Base-by-base conservation (phyloP, 2,113 vertebrate species). In the Sinocyclocheilus grahami region DNA sequence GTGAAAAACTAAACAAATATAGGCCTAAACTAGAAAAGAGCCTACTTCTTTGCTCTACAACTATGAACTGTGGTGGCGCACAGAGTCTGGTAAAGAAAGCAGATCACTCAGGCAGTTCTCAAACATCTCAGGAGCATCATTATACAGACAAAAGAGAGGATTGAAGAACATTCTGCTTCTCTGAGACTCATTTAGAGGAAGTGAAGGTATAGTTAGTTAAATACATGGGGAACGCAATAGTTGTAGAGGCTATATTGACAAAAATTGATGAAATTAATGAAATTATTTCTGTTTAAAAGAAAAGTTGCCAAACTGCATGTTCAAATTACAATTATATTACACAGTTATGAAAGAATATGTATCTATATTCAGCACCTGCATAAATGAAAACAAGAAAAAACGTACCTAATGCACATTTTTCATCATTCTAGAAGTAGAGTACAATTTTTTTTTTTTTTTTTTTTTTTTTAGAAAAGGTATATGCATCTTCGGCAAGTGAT, bases 1-100 rank as follows among this genome's bases (percentile, higher is more conserved):
- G 51, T 58, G 53, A 60, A 22, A 78, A 78, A 72, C 37, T 22
- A 22, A 72, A 60, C 76, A 78, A 24, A 74, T 39, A 74, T 75
- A 48, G 22, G 3, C 42, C 39, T 48, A 75, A 48, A 46, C 71
- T 46, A n/a, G 20, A 22, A 46, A 20, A 46, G 3, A 75, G 71
- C 39, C 4, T 10, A 46, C 22, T 46, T 42, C 20, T 46, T 46
- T 46, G 4, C 11, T 46, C 20, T 74, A 46, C 11, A 74, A n/a
- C 71, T 24, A 13, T 74, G 39, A 46, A 24, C 18, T 3, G 3
- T 12, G 39, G 71, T 2, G 4, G 71, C 4, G 5, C 71, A 74
- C 71, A 22, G 37, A 39, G 71, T 74, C 71, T 74, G 20, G 10
- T 11, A n/a, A 37, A 46, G 39, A 46, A 74, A 74, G 4, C 24